Conservation (phyloP, 2,113 vertebrate species). For the Poeciliopsis turrubarensis region DNA sequence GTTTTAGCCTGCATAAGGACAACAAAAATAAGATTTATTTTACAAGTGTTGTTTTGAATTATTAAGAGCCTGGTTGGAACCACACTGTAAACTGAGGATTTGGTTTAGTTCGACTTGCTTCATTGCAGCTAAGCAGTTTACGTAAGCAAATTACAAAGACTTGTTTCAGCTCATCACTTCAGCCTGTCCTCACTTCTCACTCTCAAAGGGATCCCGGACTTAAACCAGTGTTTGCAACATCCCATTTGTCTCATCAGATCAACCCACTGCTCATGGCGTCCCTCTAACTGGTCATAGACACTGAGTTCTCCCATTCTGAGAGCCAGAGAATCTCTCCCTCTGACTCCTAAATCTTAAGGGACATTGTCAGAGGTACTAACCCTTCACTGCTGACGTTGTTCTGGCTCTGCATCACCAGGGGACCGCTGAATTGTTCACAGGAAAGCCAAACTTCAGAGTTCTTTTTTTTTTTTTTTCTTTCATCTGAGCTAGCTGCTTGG, state of each 20-base stretch:
- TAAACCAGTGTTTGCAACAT: slow-evolving; percentile 40
- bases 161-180: slow-evolving; percentile 39
- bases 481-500: slow-evolving; percentile 42
- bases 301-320: slow-evolving; percentile 19
- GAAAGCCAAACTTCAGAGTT: slow-evolving; percentile 37
- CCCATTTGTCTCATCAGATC: slow-evolving; percentile 64
- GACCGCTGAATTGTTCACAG: slow-evolving; percentile 28
- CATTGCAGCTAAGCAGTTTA: slow-evolving; percentile 31
- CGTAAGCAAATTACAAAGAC: slow-evolving; percentile 15
- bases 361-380: slow-evolving; percentile 72
- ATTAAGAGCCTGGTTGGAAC: neutral
- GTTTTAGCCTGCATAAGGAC: neutral
- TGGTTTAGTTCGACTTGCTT: slow-evolving; percentile 8
- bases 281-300: slow-evolving; percentile 47
- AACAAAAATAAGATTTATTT: neutral
- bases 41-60: neutral
- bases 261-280: slow-evolving; percentile 24
- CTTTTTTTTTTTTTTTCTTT: slow-evolving; percentile 31
- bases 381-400: slow-evolving; percentile 67
- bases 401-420: slow-evolving; percentile 53
- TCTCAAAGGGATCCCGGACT: slow-evolving; percentile 7
- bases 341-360: slow-evolving; percentile 62
- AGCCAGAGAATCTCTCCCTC: slow-evolving; percentile 52
- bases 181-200: slow-evolving; percentile 22
- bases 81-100: slow-evolving; percentile 10